A percentile compares a stretch with the other conserved stretches of the same genome.
phyloP scores from a whole-genome alignment of 2,888 invertebrate genomes.

The Acanthoscelides obtectus region DNA sequence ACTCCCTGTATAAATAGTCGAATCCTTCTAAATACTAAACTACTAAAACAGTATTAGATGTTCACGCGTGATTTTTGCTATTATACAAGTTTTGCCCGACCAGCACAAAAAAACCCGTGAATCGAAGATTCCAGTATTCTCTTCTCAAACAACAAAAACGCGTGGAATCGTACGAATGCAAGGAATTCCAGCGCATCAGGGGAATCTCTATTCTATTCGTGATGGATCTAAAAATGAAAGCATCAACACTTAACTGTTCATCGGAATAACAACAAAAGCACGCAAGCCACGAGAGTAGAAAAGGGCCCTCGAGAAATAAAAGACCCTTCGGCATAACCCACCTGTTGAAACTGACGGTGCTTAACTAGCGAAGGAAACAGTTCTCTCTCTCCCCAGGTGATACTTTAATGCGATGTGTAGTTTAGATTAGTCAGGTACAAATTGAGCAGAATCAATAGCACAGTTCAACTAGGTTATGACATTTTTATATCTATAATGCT shows the following conservation, averaged over 20 bases:
- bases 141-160: too few species aligned
- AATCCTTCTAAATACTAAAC: too few species aligned
- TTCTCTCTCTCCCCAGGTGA: slow-evolving; percentile 14
- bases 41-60: too few species aligned
- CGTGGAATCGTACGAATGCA: not conserved
- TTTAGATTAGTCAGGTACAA: slow-evolving; percentile 17
- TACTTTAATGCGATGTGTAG: slow-evolving; percentile 14
- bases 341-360: not conserved
- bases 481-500: too few species aligned
- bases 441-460: slow-evolving; percentile 5
- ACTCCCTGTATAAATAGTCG: too few species aligned
- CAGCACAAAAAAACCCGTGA: too few species aligned
- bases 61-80: too few species aligned
- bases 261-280: not conserved
- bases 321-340: not conserved
- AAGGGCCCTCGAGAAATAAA: not conserved
- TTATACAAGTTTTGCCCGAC: too few species aligned
- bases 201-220: not conserved
- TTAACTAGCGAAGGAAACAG: not conserved
- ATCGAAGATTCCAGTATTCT: too few species aligned
- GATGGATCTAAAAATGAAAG: not conserved
- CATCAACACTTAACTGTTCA: not conserved
- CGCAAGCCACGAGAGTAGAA: not conserved
- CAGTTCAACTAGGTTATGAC: too few species aligned
- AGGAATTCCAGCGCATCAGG: not conserved